Conservation (phyloP, 1,140 invertebrate genomes). For the Bombus breviceps region DNA sequence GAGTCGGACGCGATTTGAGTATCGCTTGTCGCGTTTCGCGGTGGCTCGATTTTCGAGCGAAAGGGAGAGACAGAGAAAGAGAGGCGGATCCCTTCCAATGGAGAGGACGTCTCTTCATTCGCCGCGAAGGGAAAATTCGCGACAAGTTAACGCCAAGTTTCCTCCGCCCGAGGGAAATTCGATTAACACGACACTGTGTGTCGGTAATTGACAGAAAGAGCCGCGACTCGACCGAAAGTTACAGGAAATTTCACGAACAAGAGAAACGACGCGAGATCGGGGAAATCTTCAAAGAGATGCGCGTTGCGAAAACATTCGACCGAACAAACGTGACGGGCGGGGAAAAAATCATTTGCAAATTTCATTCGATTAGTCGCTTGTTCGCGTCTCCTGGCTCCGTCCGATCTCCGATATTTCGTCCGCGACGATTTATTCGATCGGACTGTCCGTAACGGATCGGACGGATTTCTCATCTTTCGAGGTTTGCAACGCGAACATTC, state of each 20-base stretch:
- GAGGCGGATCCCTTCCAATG: neutral
- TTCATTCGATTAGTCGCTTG: slow-evolving; percentile 8
- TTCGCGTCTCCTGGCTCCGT: too few relatives aligned
- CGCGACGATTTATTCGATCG: slow-evolving; percentile 9
- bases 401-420: neutral
- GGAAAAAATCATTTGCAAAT: slow-evolving; percentile 10
- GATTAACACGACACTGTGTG: slow-evolving; percentile 25
- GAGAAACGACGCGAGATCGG: slow-evolving; percentile 19
- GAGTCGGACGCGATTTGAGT: slow-evolving; percentile 14
- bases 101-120: neutral
- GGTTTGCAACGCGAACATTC: too few relatives aligned
- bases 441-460: neutral
- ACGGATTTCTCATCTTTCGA: too few relatives aligned
- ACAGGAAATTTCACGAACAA: slow-evolving; percentile 33
- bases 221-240: slow-evolving; percentile 35
- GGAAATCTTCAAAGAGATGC: neutral
- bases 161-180: slow-evolving; percentile 11
- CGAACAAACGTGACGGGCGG: neutral
- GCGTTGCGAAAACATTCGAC: neutral
- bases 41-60: neutral
- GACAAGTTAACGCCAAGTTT: slow-evolving; percentile 33
- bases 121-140: slow-evolving; percentile 16
- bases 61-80: neutral
- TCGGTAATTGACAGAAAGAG: slow-evolving; percentile 36
- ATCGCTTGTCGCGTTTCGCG: neutral